Percentiles rank a stretch among this genome's conserved stretches.
phyloP scores from a whole-genome alignment of 1,140 invertebrate genomes.

The Drosophila insularis region DNA sequence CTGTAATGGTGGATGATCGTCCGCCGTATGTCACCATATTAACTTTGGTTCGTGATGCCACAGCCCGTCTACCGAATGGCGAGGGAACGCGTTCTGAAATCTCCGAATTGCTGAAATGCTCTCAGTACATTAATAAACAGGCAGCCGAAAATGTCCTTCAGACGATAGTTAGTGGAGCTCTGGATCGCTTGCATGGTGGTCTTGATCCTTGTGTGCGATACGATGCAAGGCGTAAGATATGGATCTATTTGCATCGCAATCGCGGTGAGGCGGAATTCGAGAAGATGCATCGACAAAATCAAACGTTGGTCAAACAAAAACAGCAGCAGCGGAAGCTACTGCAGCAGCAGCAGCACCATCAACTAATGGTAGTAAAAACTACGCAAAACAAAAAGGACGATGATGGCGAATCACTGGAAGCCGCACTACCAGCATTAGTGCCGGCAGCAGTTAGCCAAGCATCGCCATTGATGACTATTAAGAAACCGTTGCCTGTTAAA shows the following conservation, averaged over 20 bases:
- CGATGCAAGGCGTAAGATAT: conserved; percentile 93
- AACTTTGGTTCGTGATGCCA: conserved; percentile 95
- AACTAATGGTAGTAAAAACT: background rate
- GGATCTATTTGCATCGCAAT: conserved; percentile 94
- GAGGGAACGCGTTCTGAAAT: conserved; percentile 96
- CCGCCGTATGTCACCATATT: conserved; percentile 96
- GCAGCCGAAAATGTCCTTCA: conserved; percentile 89
- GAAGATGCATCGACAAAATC: conserved; percentile 83
- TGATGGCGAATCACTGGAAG: conserved; percentile 5
- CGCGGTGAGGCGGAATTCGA: conserved; percentile 90
- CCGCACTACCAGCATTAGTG: conserved; percentile 33
- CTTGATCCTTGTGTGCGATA: conserved; percentile 95
- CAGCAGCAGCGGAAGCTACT: conserved; percentile 61
- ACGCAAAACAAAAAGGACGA: conserved; percentile 23
- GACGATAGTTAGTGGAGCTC: conserved; percentile 93
- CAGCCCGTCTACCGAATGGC: conserved; percentile 95
- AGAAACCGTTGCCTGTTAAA: conserved; percentile 53
- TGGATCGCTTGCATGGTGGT: conserved; percentile 94
- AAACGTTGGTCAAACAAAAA: conserved; percentile 72
- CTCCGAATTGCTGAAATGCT: conserved; percentile 83
- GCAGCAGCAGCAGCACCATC: conserved; percentile 11
- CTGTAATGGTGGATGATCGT: conserved; percentile 90
- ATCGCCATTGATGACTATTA: conserved; percentile 31
- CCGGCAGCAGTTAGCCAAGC: conserved; percentile 41
- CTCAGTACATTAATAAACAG: conserved; percentile 91